A percentile compares a stretch with the other conserved stretches of the same genome.
Evolutionary conservation across 2,113 vertebrate species (phyloP).

Genomic region (Lepus timidus): DNA sequence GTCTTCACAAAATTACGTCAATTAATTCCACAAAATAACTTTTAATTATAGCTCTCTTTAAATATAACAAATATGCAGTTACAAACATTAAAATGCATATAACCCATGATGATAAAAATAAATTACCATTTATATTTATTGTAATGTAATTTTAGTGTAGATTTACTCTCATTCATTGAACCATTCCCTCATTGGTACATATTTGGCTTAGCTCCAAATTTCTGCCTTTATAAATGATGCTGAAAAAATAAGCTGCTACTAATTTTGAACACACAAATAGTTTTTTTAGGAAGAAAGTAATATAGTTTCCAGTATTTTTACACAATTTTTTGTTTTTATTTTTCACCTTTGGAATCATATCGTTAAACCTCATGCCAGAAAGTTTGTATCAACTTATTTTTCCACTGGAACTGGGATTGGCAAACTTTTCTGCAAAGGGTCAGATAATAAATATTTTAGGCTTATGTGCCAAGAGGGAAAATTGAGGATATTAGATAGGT

Average conservation of each 20-base stretch:
- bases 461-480: neutral
- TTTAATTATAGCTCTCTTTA: slow-evolving; percentile 30
- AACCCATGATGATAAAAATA: slow-evolving; percentile 41
- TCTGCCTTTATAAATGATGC: slow-evolving; percentile 27
- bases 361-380: neutral
- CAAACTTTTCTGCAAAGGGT: neutral
- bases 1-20: slow-evolving; percentile 32
- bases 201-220: slow-evolving; percentile 33
- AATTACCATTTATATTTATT: neutral
- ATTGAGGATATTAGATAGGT: neutral
- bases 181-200: neutral
- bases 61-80: neutral
- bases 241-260: slow-evolving; percentile 14
- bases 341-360: neutral
- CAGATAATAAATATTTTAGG: neutral
- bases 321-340: neutral
- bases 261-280: neutral
- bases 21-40: slow-evolving; percentile 47
- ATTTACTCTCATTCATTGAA: slow-evolving; percentile 39
- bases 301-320: neutral
- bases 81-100: slow-evolving; percentile 8
- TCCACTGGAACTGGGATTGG: neutral
- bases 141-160: neutral
- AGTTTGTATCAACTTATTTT: slow-evolving; percentile 17
- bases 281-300: neutral